Percentiles rank a stretch among this genome's conserved stretches.
These are phyloP conservation scores for human (Homo sapiens) DNA, from an alignment of 2,113 vertebrate species.

Conservation along the genomic window DNA sequence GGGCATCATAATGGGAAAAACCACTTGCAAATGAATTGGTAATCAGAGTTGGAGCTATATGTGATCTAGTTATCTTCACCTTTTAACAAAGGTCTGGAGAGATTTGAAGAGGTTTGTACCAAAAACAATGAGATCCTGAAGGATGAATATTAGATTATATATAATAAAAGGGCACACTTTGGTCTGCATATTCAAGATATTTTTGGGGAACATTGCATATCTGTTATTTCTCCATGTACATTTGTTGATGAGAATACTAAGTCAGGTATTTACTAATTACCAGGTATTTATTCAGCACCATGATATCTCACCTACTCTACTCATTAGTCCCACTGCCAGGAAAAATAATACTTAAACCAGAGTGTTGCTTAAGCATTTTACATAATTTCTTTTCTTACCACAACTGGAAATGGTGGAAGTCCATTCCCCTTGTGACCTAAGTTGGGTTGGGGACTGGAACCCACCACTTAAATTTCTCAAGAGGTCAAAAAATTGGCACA, in stretches of 20 bases:
- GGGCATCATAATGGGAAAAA: background rate
- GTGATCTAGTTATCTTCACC: background rate
- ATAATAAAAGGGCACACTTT: background rate
- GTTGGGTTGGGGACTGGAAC: background rate
- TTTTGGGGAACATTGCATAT: background rate
- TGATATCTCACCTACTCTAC: background rate
- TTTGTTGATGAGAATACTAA: background rate
- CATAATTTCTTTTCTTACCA: background rate
- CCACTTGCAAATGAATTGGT: background rate
- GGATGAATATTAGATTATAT: background rate
- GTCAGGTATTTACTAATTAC: background rate
- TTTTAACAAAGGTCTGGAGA: background rate
- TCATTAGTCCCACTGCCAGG: background rate
- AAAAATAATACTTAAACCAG: background rate
- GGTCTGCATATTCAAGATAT: background rate
- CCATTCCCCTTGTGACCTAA: background rate
- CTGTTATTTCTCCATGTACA: background rate
- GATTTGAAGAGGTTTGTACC: background rate
- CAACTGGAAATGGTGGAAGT: background rate
- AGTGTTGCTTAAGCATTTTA: background rate
- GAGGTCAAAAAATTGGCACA: background rate
- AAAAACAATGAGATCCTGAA: background rate
- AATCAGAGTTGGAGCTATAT: background rate
- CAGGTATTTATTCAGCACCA: background rate
- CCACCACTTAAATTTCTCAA: slow-evolving; percentile 14